These are phyloP conservation scores for Trichogramma evanescens DNA, from an alignment of 2,888 invertebrate species.

Conservation along the genomic window DNA sequence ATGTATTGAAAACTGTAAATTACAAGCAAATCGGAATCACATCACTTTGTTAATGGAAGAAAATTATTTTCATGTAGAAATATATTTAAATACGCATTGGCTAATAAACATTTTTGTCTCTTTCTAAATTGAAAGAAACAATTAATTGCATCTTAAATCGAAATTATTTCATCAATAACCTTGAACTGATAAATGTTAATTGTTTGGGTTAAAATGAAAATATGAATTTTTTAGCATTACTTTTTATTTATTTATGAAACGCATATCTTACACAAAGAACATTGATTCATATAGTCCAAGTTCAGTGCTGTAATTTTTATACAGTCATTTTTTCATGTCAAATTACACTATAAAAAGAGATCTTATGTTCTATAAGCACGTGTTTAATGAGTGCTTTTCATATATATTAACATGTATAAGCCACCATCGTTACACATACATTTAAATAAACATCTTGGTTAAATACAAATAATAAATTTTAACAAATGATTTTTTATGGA, in stretches of 20 bases:
- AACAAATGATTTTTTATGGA: not conserved
- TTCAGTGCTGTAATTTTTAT: conserved; percentile 24
- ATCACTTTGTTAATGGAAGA: not conserved
- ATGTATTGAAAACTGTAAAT: not conserved
- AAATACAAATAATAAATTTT: not conserved
- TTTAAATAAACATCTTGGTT: not conserved
- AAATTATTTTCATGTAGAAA: not conserved
- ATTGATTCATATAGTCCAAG: conserved; percentile 30
- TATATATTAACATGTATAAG: too few relatives aligned
- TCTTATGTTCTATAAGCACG: conserved; percentile 35
- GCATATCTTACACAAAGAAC: conserved; percentile 35
- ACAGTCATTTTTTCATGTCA: conserved; percentile 24
- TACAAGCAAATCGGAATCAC: not conserved
- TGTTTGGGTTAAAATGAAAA: too few relatives aligned
- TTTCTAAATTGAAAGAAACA: conserved; percentile 5
- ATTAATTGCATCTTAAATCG: not conserved
- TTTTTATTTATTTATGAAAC: conserved; percentile 40
- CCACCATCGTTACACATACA: too few relatives aligned
- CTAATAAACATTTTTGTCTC: too few relatives aligned
- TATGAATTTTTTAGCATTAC: too few relatives aligned
- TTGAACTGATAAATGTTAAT: too few relatives aligned
- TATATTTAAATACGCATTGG: too few relatives aligned
- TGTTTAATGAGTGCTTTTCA: conserved; percentile 9
- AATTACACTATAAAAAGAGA: conserved; percentile 30
- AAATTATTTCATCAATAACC: too few relatives aligned